Conservation (phyloP, 2,797 vertebrate genomes). For the Pagetopsis macropterus region DNA sequence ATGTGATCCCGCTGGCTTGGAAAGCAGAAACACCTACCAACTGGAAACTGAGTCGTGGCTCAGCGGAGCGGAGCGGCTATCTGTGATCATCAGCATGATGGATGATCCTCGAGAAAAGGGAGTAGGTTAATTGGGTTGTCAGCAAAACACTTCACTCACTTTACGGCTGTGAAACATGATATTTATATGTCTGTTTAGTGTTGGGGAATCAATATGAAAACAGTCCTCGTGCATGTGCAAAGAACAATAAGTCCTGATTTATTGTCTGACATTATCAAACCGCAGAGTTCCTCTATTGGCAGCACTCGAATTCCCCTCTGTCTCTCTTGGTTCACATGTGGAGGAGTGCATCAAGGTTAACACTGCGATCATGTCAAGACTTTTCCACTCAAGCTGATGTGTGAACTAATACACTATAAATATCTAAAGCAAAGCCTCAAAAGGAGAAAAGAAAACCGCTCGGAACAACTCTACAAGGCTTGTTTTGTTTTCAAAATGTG, state of each 20-base stretch:
- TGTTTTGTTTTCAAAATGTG: conserved; percentile 48
- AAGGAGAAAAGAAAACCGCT: conserved; percentile 6
- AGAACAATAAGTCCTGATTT: conserved; percentile 32
- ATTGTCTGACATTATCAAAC: conserved; percentile 30
- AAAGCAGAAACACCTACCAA: conserved; percentile 61
- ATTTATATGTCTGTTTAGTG: conserved; percentile 23
- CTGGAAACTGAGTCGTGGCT: conserved; percentile 55
- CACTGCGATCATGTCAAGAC: conserved; percentile 40
- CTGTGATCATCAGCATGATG: conserved; percentile 54
- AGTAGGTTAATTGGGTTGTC: conserved; percentile 56
- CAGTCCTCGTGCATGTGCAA: conserved; percentile 1
- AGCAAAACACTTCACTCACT: conserved; percentile 15
- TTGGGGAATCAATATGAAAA: conserved; percentile 23
- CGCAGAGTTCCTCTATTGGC: conserved; percentile 24
- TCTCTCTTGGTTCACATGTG: conserved; percentile 15
- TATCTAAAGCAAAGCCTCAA: conserved; percentile 32
- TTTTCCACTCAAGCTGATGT: conserved; percentile 49
- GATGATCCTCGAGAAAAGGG: conserved; percentile 49
- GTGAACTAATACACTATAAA: conserved; percentile 62
- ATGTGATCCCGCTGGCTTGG: conserved; percentile 45
- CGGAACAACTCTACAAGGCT: conserved; percentile 3
- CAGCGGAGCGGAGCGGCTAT: conserved; percentile 1
- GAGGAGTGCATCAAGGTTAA: conserved; percentile 35
- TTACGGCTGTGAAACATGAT: conserved; percentile 27
- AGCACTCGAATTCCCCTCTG: neutral